phyloP scores from a whole-genome alignment of 2,113 vertebrate genomes.

The Rhinopomastus cyanomelas region DNA sequence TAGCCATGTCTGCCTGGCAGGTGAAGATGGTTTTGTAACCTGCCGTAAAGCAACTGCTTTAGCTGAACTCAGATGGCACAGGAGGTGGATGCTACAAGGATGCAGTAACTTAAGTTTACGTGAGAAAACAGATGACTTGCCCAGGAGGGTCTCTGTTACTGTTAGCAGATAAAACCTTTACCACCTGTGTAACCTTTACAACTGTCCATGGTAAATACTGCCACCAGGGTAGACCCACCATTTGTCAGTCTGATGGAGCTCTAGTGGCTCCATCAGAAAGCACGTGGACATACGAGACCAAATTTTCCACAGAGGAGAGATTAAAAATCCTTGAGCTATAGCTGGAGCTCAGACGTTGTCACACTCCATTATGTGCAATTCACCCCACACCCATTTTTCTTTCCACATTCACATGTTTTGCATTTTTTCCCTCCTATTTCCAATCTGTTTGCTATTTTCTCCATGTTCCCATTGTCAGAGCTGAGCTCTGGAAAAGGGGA shows the following conservation, averaged over 20 bases:
- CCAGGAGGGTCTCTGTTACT: neutral
- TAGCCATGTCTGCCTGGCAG: neutral
- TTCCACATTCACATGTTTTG: neutral
- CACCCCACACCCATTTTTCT: neutral
- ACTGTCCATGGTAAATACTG: neutral
- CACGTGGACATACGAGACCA: neutral
- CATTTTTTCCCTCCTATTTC: neutral
- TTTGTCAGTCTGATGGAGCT: neutral
- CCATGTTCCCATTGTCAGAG: neutral
- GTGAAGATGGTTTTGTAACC: neutral
- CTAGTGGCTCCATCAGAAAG: neutral
- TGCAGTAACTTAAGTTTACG: neutral
- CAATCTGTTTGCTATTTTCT: constrained; percentile 23
- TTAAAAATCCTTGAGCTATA: neutral
- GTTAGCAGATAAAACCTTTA: neutral
- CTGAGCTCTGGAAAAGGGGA: neutral
- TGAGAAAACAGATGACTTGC: neutral
- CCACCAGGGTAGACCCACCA: neutral
- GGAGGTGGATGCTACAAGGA: neutral
- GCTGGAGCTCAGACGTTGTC: neutral
- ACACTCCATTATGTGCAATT: neutral
- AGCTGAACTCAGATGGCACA: neutral
- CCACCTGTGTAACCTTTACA: neutral
- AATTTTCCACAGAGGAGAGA: neutral
- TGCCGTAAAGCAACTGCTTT: neutral